A percentile compares a stretch with the other conserved stretches of the same genome.
phyloP scores from a whole-genome alignment of 2,797 vertebrate species.

The Thunnus albacares region DNA sequence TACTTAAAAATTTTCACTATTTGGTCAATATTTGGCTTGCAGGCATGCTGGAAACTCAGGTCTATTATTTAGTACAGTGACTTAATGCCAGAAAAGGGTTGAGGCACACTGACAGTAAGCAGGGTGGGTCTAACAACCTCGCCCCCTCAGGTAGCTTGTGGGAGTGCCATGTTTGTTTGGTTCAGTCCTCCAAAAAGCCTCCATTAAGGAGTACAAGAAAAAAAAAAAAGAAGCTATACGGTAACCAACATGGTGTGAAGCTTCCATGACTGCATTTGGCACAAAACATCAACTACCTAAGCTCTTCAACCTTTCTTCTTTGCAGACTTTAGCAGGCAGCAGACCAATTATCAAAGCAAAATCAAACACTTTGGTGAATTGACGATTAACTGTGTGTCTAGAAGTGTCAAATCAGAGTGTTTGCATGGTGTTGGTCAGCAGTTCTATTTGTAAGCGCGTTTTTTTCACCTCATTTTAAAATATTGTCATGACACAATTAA shows the following conservation, averaged over 20 bases:
- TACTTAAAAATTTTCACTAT: not conserved
- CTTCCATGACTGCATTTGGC: conserved; percentile 3
- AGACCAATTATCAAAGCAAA: not conserved
- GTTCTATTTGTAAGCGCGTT: not conserved
- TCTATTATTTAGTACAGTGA: conserved; percentile 13
- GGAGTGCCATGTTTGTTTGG: not conserved
- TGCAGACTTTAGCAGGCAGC: not conserved
- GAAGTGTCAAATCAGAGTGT: not conserved
- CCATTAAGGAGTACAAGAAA: not conserved
- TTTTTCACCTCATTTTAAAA: not conserved
- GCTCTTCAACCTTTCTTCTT: not conserved
- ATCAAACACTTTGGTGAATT: not conserved
- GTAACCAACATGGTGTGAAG: not conserved
- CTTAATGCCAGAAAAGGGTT: conserved; percentile 8
- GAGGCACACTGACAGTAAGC: conserved; percentile 25
- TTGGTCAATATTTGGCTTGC: conserved; percentile 26
- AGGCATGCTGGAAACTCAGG: not conserved
- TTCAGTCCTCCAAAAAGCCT: not conserved
- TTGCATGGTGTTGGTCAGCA: not conserved
- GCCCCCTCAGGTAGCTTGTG: not conserved
- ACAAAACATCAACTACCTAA: conserved; percentile 2
- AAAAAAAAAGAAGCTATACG: not conserved
- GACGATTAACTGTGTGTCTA: not conserved
- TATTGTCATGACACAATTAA: not conserved
- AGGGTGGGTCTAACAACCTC: not conserved